Base-by-base conservation (phyloP, 2,797 vertebrate species). In the Natrix natrix region DNA sequence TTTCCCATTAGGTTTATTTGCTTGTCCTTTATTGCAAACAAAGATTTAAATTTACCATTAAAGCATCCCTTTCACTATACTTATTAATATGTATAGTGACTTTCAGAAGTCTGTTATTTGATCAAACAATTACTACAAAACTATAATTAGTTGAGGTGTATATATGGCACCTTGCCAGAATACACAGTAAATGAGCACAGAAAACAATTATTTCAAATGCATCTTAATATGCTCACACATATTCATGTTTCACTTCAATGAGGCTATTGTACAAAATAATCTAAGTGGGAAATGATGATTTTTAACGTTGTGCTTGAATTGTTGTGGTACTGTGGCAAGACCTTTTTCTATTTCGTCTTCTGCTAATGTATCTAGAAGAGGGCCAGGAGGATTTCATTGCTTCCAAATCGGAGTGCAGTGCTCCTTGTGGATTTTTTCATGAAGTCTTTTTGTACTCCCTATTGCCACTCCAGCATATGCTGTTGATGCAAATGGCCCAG, bases 391-490 rank as follows among this genome's bases (percentile, higher is more conserved):
- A 83, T 91, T 61, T 83, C 32, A n/a, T 8, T 43, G 20, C 4
- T 93, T 95, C 83, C 90, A 32, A 43, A 95, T 91, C 2, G 24
- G 56, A 83, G 26, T 57, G 28, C 13, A 91, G 61, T n/a, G 5
- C 4, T 93, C 87, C 37, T 2, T 0, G 0, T 91, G 4, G 8
- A 8, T 3, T 61, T 91, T 56, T 87, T 48, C 12, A 48, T 92
- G 43, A 91, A 54, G 13, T 83, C 74, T 48, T 32, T 93, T 56
- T 91, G 92, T 28, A 7, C 11, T 93, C 13, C 16, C 93, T 61
- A 37, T 16, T 89, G 57, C 0, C 16, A 1, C 93, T 95, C 43
- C 92, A 86, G 24, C 37, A 87, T 78, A 10, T 88, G 28, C 16
- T 4, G 0, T 24, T 89, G 66, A 8, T 93, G 74, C 66, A 90